These are phyloP conservation scores for Drosophila kuntzei DNA, from an alignment of 2,888 invertebrate genomes.

Conservation along the genomic window DNA sequence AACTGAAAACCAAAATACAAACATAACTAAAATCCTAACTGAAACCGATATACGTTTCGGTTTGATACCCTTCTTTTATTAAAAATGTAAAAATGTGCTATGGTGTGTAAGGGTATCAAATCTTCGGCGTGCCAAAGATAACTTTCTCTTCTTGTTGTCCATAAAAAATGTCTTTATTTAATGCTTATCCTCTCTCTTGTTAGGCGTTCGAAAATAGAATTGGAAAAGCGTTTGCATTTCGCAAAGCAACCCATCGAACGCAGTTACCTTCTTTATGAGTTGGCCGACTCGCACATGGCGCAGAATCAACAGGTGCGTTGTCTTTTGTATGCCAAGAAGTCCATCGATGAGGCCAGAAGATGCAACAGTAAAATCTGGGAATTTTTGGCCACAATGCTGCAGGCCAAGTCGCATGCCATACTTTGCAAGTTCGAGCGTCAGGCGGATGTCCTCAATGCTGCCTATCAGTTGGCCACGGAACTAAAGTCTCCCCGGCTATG, in stretches of 20 bases:
- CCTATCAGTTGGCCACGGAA: conserved; percentile 61
- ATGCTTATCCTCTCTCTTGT: neutral
- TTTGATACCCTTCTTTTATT: too few species aligned
- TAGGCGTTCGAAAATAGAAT: conserved; percentile 4
- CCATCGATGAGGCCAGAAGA: conserved; percentile 59
- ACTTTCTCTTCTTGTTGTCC: neutral
- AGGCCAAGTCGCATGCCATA: conserved; percentile 79
- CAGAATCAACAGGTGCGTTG: conserved; percentile 53
- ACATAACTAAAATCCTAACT: too few species aligned
- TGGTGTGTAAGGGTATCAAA: too few species aligned
- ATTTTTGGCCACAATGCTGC: conserved; percentile 73
- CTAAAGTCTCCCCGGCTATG: conserved; percentile 66
- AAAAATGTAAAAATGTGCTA: too few species aligned
- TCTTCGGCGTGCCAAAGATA: too few species aligned
- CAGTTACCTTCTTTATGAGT: conserved; percentile 67
- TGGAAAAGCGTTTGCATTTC: conserved; percentile 63
- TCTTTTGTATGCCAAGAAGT: conserved; percentile 42
- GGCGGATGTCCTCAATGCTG: conserved; percentile 72
- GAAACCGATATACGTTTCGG: too few species aligned
- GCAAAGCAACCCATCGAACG: conserved; percentile 63
- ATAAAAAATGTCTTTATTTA: neutral
- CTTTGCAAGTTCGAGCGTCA: conserved; percentile 80
- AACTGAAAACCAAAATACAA: too few species aligned
- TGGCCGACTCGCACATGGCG: conserved; percentile 58
- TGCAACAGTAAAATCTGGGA: conserved; percentile 80